phyloP scores from a whole-genome alignment of 2,113 vertebrate species.

The Sphyrna mokarran region DNA sequence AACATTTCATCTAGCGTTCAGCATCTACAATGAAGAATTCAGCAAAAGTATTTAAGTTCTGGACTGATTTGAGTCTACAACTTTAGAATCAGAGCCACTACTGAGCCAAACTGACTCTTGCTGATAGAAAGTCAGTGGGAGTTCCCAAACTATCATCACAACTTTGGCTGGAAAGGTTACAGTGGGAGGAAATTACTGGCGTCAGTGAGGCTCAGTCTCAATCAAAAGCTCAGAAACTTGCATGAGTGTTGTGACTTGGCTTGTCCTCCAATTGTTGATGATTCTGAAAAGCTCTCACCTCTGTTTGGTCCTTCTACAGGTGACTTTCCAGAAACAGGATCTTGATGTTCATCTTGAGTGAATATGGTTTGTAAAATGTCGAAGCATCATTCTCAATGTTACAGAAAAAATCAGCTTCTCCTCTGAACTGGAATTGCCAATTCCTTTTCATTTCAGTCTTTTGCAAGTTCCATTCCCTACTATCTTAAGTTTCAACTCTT shows the following conservation, averaged over 20 bases:
- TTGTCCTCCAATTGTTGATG: neutral
- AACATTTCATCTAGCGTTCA: neutral
- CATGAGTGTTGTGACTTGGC: neutral
- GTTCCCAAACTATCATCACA: neutral
- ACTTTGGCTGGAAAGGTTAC: neutral
- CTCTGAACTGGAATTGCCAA: neutral
- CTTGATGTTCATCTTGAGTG: neutral
- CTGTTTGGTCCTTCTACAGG: neutral
- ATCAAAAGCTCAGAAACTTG: neutral
- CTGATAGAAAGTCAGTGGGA: too few relatives aligned
- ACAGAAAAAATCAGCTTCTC: neutral
- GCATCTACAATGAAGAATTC: neutral
- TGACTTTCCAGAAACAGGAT: neutral
- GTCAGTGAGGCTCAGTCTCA: neutral
- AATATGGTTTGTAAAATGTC: neutral
- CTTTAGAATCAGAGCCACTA: neutral
- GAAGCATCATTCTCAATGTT: neutral
- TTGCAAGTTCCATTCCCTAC: neutral
- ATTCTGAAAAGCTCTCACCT: neutral
- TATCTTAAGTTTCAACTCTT: neutral
- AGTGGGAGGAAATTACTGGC: neutral
- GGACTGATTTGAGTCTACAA: neutral
- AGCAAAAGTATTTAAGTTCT: neutral
- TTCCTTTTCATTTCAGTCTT: neutral
- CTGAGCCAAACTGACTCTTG: neutral